Base-by-base conservation (phyloP, 2,113 vertebrate genomes). In the Polypterus senegalus region DNA sequence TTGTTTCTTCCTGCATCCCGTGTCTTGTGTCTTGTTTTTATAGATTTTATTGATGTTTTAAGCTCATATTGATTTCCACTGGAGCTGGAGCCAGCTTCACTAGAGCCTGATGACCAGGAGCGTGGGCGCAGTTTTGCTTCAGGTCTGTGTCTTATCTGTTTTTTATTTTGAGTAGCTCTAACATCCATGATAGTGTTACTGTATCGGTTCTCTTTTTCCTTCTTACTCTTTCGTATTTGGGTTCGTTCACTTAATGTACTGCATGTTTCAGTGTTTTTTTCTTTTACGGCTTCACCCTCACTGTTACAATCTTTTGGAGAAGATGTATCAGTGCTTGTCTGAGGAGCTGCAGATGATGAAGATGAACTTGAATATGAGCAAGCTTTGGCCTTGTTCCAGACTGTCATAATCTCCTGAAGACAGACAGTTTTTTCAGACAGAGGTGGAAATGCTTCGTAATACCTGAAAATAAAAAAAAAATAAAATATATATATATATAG, bases 391-490 rank as follows among this genome's bases (percentile, higher is more conserved):
- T 93, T 97, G 84, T 94, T 97, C 96, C 96, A 98, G 75, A 98
- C 96, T 1, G 94, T 96, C 94, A 94, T 93, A 67, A 94, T 94
- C 85, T 98, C 96, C 77, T 97, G 93, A 77, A 97, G 91, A 91
- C 94, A 98, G 80, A 98, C 92, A 58, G 96, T 82, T 73, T 97
- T 99, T 76, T 97, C 92, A 59, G 93, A 98, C 70, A 99, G 87
- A 69, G 93, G 91, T 74, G 96, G 96, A 79, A 99, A 99, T 27
- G 96, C 96, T 89, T 98, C 95, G 69, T 99, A 98, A 79, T 99
- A 99, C 96, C 96, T 99, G 74, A 49, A 76, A 66, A 45, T 53
- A 55, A 58, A 66, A 66, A 5, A 9, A 2, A 47, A 70, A 47
- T 58, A 10, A 10, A 62, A 9, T 7, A 58, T 58, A 11, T 11